phyloP scores from a whole-genome alignment of 2,888 invertebrate species.

The Baronia brevicornis region DNA sequence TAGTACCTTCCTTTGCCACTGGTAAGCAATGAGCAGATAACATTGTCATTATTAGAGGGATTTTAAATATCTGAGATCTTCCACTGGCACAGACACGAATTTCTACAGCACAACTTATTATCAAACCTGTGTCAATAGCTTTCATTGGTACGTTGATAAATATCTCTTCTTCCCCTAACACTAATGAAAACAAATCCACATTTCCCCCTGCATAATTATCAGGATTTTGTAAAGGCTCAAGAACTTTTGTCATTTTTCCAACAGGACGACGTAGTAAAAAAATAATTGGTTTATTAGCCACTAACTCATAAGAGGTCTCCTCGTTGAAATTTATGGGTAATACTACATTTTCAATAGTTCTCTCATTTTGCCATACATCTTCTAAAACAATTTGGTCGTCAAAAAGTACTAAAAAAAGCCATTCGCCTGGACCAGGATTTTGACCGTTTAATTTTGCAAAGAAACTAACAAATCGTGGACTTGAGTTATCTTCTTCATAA shows the following conservation, averaged over 20 bases:
- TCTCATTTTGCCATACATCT: slow-evolving; percentile 37
- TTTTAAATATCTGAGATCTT: slow-evolving; percentile 23
- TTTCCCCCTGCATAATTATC: slow-evolving; percentile 57
- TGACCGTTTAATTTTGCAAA: slow-evolving; percentile 34
- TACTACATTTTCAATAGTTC: slow-evolving; percentile 22
- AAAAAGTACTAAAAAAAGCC: slow-evolving; percentile 36
- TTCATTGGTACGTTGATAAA: slow-evolving; percentile 33
- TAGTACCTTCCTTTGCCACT: slow-evolving; percentile 45
- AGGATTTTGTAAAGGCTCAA: slow-evolving; percentile 41
- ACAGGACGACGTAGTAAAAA: slow-evolving; percentile 40
- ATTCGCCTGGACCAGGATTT: slow-evolving; percentile 34
- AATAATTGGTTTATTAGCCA: slow-evolving; percentile 47
- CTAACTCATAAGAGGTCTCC: slow-evolving; percentile 24
- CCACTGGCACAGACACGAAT: slow-evolving; percentile 32
- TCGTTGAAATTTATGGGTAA: slow-evolving; percentile 44
- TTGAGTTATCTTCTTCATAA: slow-evolving; percentile 24
- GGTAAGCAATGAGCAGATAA: slow-evolving; percentile 59
- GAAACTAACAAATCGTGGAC: slow-evolving; percentile 30
- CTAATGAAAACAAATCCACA: slow-evolving; percentile 52
- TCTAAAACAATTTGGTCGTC: slow-evolving; percentile 40
- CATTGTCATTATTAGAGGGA: slow-evolving; percentile 49
- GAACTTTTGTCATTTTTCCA: slow-evolving; percentile 42
- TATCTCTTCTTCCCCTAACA: slow-evolving; percentile 48
- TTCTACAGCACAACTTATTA: slow-evolving; percentile 32
- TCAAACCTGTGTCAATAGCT: slow-evolving; percentile 34